Evolutionary conservation across 2,797 vertebrate genomes (phyloP).

Genomic region (Schizothorax lantsangensis): DNA sequence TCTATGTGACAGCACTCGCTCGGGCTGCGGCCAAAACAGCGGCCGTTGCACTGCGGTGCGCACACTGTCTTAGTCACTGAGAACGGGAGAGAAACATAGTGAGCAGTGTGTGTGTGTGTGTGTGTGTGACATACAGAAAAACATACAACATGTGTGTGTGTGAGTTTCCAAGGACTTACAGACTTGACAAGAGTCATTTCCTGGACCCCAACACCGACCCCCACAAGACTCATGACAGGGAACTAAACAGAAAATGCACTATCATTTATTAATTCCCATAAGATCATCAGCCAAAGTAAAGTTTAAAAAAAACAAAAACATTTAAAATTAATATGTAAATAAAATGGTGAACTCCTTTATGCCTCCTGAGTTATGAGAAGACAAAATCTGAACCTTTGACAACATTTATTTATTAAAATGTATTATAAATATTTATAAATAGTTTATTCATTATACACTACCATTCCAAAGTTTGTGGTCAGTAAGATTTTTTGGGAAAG

Average conservation of each 20-base stretch:
- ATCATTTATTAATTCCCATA: neutral
- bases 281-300: neutral
- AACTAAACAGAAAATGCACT: conserved; percentile 70
- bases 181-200: conserved; percentile 86
- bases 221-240: conserved; percentile 83
- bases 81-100: conserved; percentile 44
- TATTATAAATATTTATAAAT: neutral
- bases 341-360: neutral
- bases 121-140: neutral
- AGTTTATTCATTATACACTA: neutral
- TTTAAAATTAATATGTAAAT: neutral
- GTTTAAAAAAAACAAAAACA: neutral
- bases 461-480: neutral
- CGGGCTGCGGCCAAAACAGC: conserved; percentile 89
- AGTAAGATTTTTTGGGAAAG: neutral
- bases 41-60: conserved; percentile 91
- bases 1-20: conserved; percentile 95
- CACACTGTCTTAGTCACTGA: conserved; percentile 95
- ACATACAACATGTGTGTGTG: neutral
- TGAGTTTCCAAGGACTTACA: conserved; percentile 76
- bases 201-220: conserved; percentile 87
- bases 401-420: neutral
- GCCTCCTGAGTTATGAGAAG: no score
- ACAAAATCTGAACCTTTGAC: neutral
- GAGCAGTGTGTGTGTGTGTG: conserved; percentile 26